Evolutionary conservation across 2,113 vertebrate species (phyloP).

Genomic region (Microtus montanus): DNA sequence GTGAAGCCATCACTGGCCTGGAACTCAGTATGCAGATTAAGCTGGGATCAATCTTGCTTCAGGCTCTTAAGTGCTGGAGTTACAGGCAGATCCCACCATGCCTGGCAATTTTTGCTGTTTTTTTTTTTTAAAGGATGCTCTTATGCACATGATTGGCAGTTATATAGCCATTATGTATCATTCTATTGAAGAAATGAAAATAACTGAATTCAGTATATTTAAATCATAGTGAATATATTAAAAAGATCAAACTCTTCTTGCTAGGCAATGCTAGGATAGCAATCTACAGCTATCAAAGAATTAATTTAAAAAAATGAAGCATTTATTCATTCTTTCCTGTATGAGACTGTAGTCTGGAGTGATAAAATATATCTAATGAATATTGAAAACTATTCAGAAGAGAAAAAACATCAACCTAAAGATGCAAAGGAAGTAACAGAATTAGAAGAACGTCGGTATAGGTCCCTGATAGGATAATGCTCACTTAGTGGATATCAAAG

Average conservation of each 20-base stretch:
- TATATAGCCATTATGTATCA: not conserved
- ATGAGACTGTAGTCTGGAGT: not conserved
- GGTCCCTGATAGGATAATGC: not conserved
- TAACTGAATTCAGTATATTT: not conserved
- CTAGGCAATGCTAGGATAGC: not conserved
- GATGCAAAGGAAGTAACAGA: not conserved
- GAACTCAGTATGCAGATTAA: not conserved
- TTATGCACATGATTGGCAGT: not conserved
- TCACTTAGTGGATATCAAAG: not conserved
- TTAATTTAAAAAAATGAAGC: not conserved
- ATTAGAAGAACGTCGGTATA: slow-evolving; percentile 9
- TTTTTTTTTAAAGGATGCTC: not conserved
- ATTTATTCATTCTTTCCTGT: not conserved
- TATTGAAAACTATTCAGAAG: not conserved
- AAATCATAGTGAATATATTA: not conserved
- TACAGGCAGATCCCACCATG: not conserved
- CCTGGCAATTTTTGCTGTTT: not conserved
- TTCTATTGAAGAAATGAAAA: slow-evolving; percentile 9
- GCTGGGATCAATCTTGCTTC: not conserved
- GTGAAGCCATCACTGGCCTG: not conserved
- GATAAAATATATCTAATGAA: not conserved
- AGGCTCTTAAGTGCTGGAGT: not conserved
- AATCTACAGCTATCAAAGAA: not conserved
- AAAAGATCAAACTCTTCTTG: not conserved
- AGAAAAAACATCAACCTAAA: slow-evolving; percentile 39